These are phyloP conservation scores for Lepus europaeus DNA, from an alignment of 2,113 vertebrate genomes.

Conservation along the genomic window DNA sequence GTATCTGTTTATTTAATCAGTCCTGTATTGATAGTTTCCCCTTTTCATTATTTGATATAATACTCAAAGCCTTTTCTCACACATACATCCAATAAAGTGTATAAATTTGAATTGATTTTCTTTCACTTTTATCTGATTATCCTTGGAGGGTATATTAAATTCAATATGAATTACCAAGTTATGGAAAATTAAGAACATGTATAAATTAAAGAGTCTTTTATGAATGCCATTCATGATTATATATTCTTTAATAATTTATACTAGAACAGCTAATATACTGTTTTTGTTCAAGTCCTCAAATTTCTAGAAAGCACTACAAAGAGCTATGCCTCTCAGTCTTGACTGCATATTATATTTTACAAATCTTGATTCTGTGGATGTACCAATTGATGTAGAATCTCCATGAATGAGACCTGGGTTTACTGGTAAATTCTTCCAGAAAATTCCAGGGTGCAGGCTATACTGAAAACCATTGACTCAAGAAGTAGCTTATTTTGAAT, in stretches of 20 bases:
- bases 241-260: slow-evolving; percentile 38
- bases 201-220: slow-evolving; percentile 6
- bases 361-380: neutral
- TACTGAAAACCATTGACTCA: slow-evolving; percentile 35
- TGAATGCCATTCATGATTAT: neutral
- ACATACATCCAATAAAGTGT: neutral
- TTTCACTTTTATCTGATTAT: slow-evolving; percentile 38
- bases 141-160: neutral
- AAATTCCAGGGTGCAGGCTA: neutral
- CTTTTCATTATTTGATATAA: slow-evolving; percentile 33
- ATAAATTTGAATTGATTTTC: slow-evolving; percentile 62
- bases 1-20: slow-evolving; percentile 33
- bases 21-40: neutral
- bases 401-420: neutral
- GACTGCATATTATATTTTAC: neutral
- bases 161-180: slow-evolving; percentile 12
- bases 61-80: neutral
- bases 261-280: neutral
- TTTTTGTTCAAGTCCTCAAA: neutral
- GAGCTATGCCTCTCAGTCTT: neutral
- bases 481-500: slow-evolving; percentile 30
- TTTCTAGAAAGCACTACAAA: slow-evolving; percentile 15
- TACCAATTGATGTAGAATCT: slow-evolving; percentile 6
- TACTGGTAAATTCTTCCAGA: neutral
- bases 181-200: neutral